Evolutionary conservation across 1,140 invertebrate genomes (phyloP), one percentile per base, ranked within the genome.

Genomic region (Pogonus chalceus): DNA sequence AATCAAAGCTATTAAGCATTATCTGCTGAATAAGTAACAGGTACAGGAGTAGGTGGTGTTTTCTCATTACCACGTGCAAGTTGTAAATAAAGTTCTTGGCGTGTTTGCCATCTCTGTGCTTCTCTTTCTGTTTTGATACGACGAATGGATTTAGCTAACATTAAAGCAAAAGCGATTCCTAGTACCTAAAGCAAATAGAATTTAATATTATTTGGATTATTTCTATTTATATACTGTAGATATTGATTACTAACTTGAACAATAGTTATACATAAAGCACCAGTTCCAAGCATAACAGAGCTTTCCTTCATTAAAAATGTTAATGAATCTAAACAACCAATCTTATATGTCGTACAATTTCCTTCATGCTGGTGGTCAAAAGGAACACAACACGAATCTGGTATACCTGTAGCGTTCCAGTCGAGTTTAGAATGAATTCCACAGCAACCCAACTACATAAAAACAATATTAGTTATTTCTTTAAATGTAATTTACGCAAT

Each of bases 151-250:
- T 82, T 82, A 46, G 85, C 90, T 65, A 95, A 69, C 70, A 88
- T 87, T 66, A 87, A 87, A 2, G 90, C 87, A 62, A 91, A 92
- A 53, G 90, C 77, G 18, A 93, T 85, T 49, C 90, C 91, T 59
- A 92, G 77, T 35, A 92, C 67, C 87, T 93, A 75, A 43, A 80
- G 78, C 12, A 52, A 20, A 14, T 20, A 16, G 23, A 16, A 52
- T 26, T 43, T 31, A 22, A 49, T 26, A 23, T 52, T 35, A 12
- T 23, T 26, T 51, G 20, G 53, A 46, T 59, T 58, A 50, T 37
- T 58, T 55, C 37, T 35, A 54, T 43, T 53, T 20, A 52, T 18
- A 22, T 20, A 46, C 9, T 37, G 52, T 26, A 10, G 14, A 23
- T 52, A 24, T 39, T 59, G 53, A 23, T 51, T 9, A 57, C 54